These are phyloP conservation scores for Cyrtonyx montezumae DNA, from an alignment of 2,113 vertebrate species.

Conservation along the genomic window DNA sequence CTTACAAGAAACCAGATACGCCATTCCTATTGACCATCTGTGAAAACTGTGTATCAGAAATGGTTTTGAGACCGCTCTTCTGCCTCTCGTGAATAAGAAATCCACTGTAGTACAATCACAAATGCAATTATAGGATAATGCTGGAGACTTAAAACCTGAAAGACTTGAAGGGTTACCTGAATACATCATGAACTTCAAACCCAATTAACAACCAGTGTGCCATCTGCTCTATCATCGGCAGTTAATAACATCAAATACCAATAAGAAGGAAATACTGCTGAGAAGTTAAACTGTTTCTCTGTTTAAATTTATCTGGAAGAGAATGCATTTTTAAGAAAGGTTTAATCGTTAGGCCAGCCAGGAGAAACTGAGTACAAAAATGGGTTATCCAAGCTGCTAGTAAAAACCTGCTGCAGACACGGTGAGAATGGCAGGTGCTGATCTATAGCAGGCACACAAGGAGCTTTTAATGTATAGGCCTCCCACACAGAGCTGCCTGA, in stretches of 20 bases:
- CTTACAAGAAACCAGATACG: not conserved
- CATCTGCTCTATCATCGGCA: not conserved
- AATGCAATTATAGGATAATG: not conserved
- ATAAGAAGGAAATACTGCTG: not conserved
- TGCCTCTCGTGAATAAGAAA: not conserved
- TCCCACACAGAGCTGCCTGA: not conserved
- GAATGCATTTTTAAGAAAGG: not conserved
- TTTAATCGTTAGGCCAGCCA: not conserved
- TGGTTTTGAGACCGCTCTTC: not conserved
- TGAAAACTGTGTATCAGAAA: not conserved
- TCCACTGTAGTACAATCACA: not conserved
- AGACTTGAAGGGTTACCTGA: not conserved
- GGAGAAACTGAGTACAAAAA: not conserved
- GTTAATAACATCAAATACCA: not conserved
- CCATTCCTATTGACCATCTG: not conserved
- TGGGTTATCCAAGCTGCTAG: not conserved
- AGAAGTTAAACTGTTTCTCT: not conserved
- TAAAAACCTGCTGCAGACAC: not conserved
- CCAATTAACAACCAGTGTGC: not conserved
- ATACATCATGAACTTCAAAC: not conserved
- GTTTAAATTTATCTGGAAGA: not conserved
- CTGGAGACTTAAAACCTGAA: not conserved
- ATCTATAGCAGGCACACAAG: not conserved
- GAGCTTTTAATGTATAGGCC: not conserved
- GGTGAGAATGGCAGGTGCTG: not conserved